Conservation (phyloP, 1,140 invertebrate species). For the Drosophila nannoptera region DNA sequence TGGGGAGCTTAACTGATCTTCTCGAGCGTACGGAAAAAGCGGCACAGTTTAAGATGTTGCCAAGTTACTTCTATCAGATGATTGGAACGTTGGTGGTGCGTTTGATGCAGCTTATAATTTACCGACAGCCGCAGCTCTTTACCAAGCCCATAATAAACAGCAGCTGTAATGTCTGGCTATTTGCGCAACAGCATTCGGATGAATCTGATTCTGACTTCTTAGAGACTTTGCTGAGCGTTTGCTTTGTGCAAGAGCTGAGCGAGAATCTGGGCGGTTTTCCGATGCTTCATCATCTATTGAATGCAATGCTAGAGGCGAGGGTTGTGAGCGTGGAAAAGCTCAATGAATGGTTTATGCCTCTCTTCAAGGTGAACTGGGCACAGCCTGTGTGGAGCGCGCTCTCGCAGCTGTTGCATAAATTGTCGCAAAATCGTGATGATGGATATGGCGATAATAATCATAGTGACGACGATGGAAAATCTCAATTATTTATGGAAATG, state of each 20-base stretch:
- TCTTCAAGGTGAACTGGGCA: constrained; percentile 69
- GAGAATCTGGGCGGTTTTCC: constrained; percentile 19
- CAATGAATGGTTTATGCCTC: constrained; percentile 58
- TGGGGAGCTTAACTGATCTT: constrained; percentile 16
- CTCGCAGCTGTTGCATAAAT: constrained; percentile 52
- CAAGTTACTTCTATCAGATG: constrained; percentile 59
- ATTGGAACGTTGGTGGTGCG: constrained; percentile 55
- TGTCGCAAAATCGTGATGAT: constrained; percentile 29
- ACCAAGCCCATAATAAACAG: constrained; percentile 12
- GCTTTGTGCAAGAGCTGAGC: constrained; percentile 52
- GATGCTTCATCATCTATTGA: constrained; percentile 49
- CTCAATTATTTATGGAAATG: constrained; percentile 75
- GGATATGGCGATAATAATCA: constrained; percentile 23
- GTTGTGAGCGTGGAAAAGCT: constrained; percentile 53
- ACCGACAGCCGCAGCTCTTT: constrained; percentile 32
- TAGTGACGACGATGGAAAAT: constrained; percentile 60
- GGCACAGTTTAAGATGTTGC: constrained; percentile 36
- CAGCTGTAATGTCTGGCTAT: constrained; percentile 44
- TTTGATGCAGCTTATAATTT: constrained; percentile 64
- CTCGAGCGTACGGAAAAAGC: constrained; percentile 26
- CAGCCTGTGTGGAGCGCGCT: constrained; percentile 46
- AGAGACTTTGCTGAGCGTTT: constrained; percentile 49
- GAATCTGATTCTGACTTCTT: constrained; percentile 38
- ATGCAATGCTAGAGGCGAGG: constrained; percentile 40
- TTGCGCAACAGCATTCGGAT: constrained; percentile 32